These are phyloP conservation scores for Mythimna ferrago DNA, from an alignment of 2,888 invertebrate species.

Conservation along the genomic window DNA sequence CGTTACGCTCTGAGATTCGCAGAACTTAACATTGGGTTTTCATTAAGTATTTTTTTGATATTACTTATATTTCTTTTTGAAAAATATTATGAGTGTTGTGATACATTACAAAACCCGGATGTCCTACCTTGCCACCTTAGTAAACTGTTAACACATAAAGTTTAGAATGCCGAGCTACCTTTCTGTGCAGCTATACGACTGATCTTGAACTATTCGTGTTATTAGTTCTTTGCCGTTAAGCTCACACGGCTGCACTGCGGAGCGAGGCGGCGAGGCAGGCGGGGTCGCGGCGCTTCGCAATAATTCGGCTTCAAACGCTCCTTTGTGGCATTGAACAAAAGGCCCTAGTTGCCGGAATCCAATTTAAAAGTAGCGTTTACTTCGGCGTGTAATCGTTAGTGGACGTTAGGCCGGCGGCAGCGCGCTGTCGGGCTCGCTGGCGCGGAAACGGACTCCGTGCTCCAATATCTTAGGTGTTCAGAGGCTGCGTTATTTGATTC, in stretches of 20 bases:
- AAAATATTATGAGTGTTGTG: not conserved
- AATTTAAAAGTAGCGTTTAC: constrained; percentile 80
- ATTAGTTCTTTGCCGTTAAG: not conserved
- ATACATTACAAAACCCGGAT: not conserved
- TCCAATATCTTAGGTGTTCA: not conserved
- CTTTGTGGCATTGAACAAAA: constrained; percentile 68
- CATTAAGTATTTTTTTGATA: not conserved
- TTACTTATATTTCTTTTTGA: not conserved
- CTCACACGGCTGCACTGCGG: not conserved
- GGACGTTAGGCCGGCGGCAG: constrained; percentile 56
- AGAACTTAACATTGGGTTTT: constrained; percentile 10
- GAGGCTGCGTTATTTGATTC: constrained; percentile 14
- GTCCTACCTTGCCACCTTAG: no score
- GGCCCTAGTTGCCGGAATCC: constrained; percentile 73
- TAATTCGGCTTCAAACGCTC: constrained; percentile 58
- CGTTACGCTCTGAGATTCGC: constrained; percentile 33
- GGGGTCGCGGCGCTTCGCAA: constrained; percentile 31
- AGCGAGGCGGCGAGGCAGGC: constrained; percentile 9
- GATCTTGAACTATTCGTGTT: constrained; percentile 6
- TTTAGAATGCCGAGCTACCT: not conserved
- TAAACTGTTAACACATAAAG: not conserved
- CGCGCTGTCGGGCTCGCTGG: constrained; percentile 14
- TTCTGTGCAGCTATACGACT: not conserved
- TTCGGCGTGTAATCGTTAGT: constrained; percentile 75
- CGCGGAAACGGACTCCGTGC: not conserved